Conservation (phyloP, 64 coral and sea anemone species). For the Montipora efflorescens region DNA sequence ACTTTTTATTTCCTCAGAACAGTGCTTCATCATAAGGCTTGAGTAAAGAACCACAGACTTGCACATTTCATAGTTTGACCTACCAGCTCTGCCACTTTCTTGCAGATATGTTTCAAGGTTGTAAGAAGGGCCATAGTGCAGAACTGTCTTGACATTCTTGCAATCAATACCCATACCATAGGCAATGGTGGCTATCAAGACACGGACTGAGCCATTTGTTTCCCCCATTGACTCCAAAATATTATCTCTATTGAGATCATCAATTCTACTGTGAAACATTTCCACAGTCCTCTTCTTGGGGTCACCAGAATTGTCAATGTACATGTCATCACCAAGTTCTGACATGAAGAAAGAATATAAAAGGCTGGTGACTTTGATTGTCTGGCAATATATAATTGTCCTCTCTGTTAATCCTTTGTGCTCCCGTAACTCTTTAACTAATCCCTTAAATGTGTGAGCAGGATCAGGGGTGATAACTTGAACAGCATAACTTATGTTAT, state of each 20-base stretch:
- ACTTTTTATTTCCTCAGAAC: conserved; percentile 5
- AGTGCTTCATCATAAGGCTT: conserved; percentile 38
- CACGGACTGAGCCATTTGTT: too few species aligned
- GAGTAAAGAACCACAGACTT: conserved; percentile 6
- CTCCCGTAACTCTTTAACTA: not conserved
- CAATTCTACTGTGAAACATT: too few species aligned
- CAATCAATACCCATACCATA: conserved; percentile 68
- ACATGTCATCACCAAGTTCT: conserved; percentile 48
- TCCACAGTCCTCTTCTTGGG: too few species aligned
- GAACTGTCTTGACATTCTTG: conserved; percentile 4
- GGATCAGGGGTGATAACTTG: conserved; percentile 25
- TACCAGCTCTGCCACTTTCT: conserved; percentile 59
- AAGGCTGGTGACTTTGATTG: conserved; percentile 39
- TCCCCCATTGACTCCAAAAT: too few species aligned
- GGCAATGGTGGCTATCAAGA: not conserved
- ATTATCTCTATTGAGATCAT: too few species aligned
- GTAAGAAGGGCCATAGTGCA: conserved; percentile 42
- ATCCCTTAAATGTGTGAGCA: conserved; percentile 7
- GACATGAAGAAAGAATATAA: conserved; percentile 26
- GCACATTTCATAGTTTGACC: not conserved
- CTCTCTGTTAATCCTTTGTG: not conserved
- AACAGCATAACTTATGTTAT: conserved; percentile 47
- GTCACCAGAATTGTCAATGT: not conserved
- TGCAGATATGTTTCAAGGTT: conserved; percentile 56
- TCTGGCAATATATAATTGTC: conserved; percentile 59